These are phyloP conservation scores for Falco cherrug DNA, from an alignment of 2,797 vertebrate species.

Conservation along the genomic window DNA sequence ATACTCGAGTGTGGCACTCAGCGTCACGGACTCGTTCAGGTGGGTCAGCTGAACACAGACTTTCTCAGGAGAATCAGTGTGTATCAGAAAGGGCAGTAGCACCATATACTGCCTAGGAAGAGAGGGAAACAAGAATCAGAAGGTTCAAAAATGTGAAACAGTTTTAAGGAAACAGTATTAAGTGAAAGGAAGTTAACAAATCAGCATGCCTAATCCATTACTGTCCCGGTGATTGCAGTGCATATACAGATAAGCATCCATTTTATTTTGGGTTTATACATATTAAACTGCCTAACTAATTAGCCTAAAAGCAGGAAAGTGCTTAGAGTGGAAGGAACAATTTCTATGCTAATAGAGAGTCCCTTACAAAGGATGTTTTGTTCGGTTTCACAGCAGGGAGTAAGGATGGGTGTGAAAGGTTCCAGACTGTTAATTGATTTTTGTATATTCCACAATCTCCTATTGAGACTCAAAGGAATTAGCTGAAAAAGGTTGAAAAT, in stretches of 20 bases:
- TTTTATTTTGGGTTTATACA: constrained; percentile 23
- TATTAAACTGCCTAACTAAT: background rate
- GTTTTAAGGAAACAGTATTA: background rate
- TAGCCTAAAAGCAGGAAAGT: constrained; percentile 11
- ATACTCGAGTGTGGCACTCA: constrained; percentile 53
- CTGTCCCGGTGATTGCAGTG: background rate
- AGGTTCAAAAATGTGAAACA: background rate
- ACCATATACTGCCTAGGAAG: constrained; percentile 73
- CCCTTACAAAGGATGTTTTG: constrained; percentile 41
- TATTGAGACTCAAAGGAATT: background rate
- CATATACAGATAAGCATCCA: background rate
- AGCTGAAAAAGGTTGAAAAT: background rate
- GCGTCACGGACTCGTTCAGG: constrained; percentile 72
- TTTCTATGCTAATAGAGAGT: constrained; percentile 20
- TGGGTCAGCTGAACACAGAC: constrained; percentile 69
- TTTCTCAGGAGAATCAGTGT: constrained; percentile 18
- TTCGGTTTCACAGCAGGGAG: constrained; percentile 17
- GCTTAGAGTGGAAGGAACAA: constrained; percentile 4
- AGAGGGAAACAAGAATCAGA: background rate
- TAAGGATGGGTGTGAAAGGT: background rate
- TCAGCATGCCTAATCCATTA: background rate
- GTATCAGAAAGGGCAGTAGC: constrained; percentile 31
- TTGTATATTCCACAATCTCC: constrained; percentile 19
- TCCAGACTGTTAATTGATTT: constrained; percentile 42
- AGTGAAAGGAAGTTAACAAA: background rate